Percentiles rank a stretch among this genome's conserved stretches.
Conservation (phyloP, 2,113 vertebrate species). For the Rutilus rutilus region DNA sequence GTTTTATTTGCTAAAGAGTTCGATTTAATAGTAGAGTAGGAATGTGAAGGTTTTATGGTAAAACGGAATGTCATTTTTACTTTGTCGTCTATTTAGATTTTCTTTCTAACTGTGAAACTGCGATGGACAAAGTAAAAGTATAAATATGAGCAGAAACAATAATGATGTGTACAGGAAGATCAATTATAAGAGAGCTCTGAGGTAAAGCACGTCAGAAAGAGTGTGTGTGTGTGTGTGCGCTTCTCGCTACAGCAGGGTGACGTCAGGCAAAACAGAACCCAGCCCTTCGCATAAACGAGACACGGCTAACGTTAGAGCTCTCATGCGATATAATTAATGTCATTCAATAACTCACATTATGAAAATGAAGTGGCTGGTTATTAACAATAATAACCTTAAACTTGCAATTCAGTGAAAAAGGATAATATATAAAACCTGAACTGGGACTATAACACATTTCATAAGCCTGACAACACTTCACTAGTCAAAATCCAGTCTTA, state of each 20-base stretch:
- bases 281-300: constrained; percentile 44
- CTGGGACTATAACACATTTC: not conserved
- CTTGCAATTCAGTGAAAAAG: not conserved
- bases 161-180: not conserved
- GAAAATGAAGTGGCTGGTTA: not conserved
- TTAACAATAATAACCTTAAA: not conserved
- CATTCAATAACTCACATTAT: not conserved
- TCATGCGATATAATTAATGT: not conserved
- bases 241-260: constrained; percentile 46
- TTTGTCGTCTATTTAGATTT: not conserved
- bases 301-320: not conserved
- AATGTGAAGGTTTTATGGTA: not conserved
- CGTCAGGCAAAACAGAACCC: constrained; percentile 50
- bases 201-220: not conserved
- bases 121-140: too few species aligned
- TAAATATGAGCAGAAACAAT: not conserved
- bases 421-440: not conserved
- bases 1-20: not conserved
- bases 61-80: not conserved
- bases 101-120: not conserved
- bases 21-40: not conserved
- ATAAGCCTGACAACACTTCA: not conserved
- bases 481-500: not conserved
- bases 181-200: not conserved
- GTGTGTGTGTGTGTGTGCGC: not conserved